Percentiles rank a stretch among this genome's conserved stretches.
These are phyloP conservation scores for Xerus inauris DNA, from an alignment of 2,113 vertebrate species.

Conservation along the genomic window DNA sequence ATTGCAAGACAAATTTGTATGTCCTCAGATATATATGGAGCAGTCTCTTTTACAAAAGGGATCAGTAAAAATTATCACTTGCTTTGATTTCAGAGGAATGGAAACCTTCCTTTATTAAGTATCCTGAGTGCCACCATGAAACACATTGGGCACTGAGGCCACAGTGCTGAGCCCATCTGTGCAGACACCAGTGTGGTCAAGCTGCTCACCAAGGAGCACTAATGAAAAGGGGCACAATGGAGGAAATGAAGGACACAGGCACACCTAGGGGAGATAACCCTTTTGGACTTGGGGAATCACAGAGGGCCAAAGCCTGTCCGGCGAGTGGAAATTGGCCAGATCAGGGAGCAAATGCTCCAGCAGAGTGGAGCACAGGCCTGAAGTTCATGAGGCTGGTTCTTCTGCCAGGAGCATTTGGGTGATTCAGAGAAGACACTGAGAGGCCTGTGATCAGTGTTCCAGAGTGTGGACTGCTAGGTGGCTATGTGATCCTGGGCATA, in stretches of 20 bases:
- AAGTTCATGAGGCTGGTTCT: too few relatives aligned
- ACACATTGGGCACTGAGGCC: not conserved
- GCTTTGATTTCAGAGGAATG: not conserved
- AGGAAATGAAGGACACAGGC: not conserved
- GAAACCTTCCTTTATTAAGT: not conserved
- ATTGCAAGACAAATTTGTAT: too few relatives aligned
- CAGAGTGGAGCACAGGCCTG: not conserved
- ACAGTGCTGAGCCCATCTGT: accelerated
- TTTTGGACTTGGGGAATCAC: too few relatives aligned
- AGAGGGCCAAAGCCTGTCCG: not conserved
- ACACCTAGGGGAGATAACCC: not conserved
- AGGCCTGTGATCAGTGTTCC: not conserved
- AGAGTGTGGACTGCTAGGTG: not conserved
- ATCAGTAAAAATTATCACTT: not conserved
- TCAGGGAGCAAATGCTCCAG: not conserved
- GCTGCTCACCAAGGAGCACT: too few relatives aligned
- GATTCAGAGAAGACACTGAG: not conserved
- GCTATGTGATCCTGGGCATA: not conserved
- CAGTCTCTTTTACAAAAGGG: not conserved
- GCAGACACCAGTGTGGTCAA: not conserved
- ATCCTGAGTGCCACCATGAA: not conserved
- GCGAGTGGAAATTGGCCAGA: not conserved
- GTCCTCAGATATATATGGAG: not conserved
- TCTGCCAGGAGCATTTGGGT: too few relatives aligned
- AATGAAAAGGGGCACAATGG: not conserved